Percentiles rank a stretch among this genome's conserved stretches.
phyloP scores from a whole-genome alignment of 1,140 invertebrate species.

The Drosophila dunni region DNA sequence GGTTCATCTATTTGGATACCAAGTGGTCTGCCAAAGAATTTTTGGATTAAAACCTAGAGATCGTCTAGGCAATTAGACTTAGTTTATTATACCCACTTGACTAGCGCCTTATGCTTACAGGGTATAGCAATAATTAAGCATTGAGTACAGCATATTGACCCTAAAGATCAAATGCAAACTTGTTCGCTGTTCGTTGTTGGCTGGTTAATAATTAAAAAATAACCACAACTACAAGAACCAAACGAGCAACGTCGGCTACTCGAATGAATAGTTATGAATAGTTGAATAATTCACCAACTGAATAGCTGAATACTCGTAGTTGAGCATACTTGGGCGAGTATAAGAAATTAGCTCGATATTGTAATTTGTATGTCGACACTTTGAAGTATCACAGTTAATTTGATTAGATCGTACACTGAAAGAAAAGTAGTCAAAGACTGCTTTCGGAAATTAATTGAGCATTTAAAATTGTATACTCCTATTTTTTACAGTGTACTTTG shows the following conservation, averaged over 20 bases:
- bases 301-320: slow-evolving; percentile 21
- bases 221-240: slow-evolving; percentile 1
- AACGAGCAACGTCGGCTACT: slow-evolving; percentile 15
- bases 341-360: slow-evolving; percentile 46
- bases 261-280: slow-evolving; percentile 11
- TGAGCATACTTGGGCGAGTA: slow-evolving; percentile 2
- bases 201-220: slow-evolving; percentile 64
- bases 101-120: not conserved
- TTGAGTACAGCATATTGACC: slow-evolving; percentile 51
- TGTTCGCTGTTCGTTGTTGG: slow-evolving; percentile 62
- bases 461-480: no score
- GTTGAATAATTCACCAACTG: slow-evolving; percentile 11
- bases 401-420: slow-evolving; percentile 35
- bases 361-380: slow-evolving; percentile 60
- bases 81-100: not conserved
- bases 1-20: slow-evolving; percentile 56
- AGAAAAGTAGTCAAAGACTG: slow-evolving; percentile 1
- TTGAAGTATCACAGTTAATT: slow-evolving; percentile 40
- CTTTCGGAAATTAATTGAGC: no score
- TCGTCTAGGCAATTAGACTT: not conserved
- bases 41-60: not conserved
- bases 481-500: slow-evolving; percentile 14
- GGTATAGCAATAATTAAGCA: not conserved
- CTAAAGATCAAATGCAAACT: slow-evolving; percentile 79
- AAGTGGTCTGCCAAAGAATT: slow-evolving; percentile 65